These are phyloP conservation scores for Caradrina clavipalpis DNA, from an alignment of 2,888 invertebrate species.

Conservation along the genomic window DNA sequence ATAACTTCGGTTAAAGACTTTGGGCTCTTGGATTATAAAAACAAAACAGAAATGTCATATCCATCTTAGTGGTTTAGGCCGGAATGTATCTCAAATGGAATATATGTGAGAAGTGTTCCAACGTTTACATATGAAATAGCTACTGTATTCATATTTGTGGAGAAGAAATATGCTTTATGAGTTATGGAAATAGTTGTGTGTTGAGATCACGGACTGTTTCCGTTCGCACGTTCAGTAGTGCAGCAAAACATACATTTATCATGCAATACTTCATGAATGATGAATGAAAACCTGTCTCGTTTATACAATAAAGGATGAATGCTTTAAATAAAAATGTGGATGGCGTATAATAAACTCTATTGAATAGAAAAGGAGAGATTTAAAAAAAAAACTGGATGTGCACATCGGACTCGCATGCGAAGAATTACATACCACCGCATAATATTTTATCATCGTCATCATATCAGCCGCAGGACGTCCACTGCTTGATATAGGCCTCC, in stretches of 20 bases:
- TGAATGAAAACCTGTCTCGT: no score
- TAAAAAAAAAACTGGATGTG: no score
- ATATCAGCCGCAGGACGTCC: no score
- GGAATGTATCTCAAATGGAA: slow-evolving; percentile 27
- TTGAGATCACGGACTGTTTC: slow-evolving; percentile 22
- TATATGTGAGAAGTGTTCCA: slow-evolving; percentile 19
- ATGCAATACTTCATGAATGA: neutral
- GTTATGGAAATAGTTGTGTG: slow-evolving; percentile 30
- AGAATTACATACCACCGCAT: no score
- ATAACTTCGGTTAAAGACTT: no score
- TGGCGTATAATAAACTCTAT: no score
- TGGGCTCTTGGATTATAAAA: neutral
- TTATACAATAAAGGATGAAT: no score
- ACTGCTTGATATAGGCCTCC: no score
- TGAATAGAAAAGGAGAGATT: no score
- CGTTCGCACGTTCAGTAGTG: neutral
- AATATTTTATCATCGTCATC: no score
- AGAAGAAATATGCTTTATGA: slow-evolving; percentile 12
- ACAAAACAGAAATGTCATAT: slow-evolving; percentile 36
- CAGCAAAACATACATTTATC: slow-evolving; percentile 2
- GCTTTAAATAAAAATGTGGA: no score
- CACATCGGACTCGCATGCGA: no score
- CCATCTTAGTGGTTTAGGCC: slow-evolving; percentile 9
- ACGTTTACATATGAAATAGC: slow-evolving; percentile 22
- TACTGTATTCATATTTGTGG: slow-evolving; percentile 6